Evolutionary conservation across 2,797 vertebrate genomes (phyloP).

Genomic region (Phataginus tetradactyla): DNA sequence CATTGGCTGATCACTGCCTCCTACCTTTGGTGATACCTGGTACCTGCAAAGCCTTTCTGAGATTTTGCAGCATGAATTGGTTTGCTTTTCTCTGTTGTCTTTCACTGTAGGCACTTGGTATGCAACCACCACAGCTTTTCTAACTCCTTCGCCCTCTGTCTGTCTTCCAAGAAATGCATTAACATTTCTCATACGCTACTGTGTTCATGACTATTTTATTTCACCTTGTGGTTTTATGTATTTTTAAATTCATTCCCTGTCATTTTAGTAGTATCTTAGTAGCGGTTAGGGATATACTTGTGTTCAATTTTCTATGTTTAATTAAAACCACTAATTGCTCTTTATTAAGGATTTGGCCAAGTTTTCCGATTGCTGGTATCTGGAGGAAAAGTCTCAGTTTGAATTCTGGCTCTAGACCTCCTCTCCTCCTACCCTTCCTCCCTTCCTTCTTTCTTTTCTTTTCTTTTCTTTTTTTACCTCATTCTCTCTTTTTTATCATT

Average conservation of each 20-base stretch:
- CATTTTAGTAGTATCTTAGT: not conserved
- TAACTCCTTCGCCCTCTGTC: not conserved
- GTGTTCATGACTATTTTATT: not conserved
- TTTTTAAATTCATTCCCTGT: not conserved
- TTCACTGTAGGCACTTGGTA: not conserved
- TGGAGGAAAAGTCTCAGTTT: not conserved
- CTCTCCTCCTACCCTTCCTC: not conserved
- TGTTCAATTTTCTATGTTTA: not conserved
- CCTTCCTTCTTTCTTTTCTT: not conserved
- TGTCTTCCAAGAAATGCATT: not conserved
- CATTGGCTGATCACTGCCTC: not conserved
- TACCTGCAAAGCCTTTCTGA: not conserved
- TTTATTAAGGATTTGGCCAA: not conserved
- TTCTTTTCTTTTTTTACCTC: rapidly evolving
- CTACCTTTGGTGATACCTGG: not conserved
- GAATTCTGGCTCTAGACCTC: not conserved
- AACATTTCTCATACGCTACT: not conserved
- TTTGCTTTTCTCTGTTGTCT: not conserved
- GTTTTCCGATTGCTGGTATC: not conserved
- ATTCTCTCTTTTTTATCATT: not conserved
- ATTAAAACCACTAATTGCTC: not conserved
- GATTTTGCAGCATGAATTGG: not conserved
- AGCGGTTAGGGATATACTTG: not conserved
- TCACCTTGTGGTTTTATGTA: not conserved
- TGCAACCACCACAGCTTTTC: not conserved